phyloP scores from a whole-genome alignment of 2,797 vertebrate species.

The Fistularia commersonii region DNA sequence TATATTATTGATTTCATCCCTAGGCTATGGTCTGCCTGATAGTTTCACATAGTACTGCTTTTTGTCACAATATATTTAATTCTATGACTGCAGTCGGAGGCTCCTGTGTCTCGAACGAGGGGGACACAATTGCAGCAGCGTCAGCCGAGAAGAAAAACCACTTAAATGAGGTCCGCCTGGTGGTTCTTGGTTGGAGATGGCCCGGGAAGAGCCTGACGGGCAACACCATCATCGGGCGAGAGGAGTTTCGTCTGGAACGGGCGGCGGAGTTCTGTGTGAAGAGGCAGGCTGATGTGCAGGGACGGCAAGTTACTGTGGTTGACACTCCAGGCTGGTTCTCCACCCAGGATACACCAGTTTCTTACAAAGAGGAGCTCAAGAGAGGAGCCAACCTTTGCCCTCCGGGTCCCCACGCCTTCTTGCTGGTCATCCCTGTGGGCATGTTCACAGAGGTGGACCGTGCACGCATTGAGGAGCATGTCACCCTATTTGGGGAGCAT shows the following conservation, averaged over 20 bases:
- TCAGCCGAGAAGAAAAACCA: slow-evolving; percentile 28
- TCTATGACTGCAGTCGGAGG: slow-evolving; percentile 25
- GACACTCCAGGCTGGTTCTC: slow-evolving; percentile 84
- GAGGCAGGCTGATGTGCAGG: slow-evolving; percentile 49
- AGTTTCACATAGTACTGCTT: background rate
- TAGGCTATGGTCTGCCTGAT: background rate
- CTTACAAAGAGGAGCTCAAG: slow-evolving; percentile 72
- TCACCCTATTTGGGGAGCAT: slow-evolving; percentile 70
- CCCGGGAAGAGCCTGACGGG: slow-evolving; percentile 83
- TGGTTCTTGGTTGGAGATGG: slow-evolving; percentile 83
- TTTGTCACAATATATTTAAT: too few relatives aligned
- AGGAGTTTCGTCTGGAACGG: slow-evolving; percentile 70
- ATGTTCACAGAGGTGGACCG: slow-evolving; percentile 79
- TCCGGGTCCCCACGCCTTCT: slow-evolving; percentile 77
- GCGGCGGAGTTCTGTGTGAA: slow-evolving; percentile 74
- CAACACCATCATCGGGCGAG: slow-evolving; percentile 79
- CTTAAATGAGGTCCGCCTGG: slow-evolving; percentile 71
- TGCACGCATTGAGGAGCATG: slow-evolving; percentile 71
- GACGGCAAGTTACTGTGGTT: slow-evolving; percentile 68
- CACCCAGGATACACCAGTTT: slow-evolving; percentile 51
- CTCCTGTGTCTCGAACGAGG: slow-evolving; percentile 34
- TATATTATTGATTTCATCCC: too few relatives aligned
- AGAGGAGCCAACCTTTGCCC: slow-evolving; percentile 64
- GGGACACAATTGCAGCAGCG: slow-evolving; percentile 31
- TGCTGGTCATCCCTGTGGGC: slow-evolving; percentile 76